Base-by-base conservation (phyloP, 2,113 vertebrate species). In the Clarias magur region DNA sequence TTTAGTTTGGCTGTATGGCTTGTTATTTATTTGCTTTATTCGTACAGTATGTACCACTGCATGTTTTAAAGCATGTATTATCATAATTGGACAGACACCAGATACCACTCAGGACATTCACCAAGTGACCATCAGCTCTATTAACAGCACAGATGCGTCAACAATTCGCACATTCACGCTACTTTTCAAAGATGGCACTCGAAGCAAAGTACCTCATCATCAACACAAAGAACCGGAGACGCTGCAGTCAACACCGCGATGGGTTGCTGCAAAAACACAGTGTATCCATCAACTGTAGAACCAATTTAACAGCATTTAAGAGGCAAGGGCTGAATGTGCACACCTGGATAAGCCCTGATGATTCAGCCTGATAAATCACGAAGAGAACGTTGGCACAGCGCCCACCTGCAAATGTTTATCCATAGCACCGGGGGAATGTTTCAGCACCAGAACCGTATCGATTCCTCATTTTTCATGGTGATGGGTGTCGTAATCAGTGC, bases 391-490 rank as follows among this genome's bases (percentile, higher is more conserved):
- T 89, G 88, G 87, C 87, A 80, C 48, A 10, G 17, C 21, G 86
- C 85, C 86, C 23, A 6, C 81, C 59, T 82, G 82, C 84, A 85
- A 87, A 87, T 85, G 84, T 88, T 90, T 89, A 86, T 48, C 53
- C 60, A 79, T 86, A 62, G 70, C 63, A 63, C 75, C 53, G 25
- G 38, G 76, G 81, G 75, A 84, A 86, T 88, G 89, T 90, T 82
- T 88, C 85, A 85, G 89, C 79, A 88, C 89, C 91, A 90, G 88
- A 87, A 89, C 91, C 82, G 10, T 95, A 95, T 95, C 91, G 95
- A 95, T 95, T 94, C 93, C 92, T 93, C 93, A 95, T 95, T 93
- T 95, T 93, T 94, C 93, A 93, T 91, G 90, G 93, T 91, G 91
- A 94, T 92, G 91, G 92, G 88, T 92, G 91, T 92, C 91, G 92